Percentiles rank a stretch among this genome's conserved stretches.
These are phyloP conservation scores for Drosophila parthenogenetica DNA, from an alignment of 2,888 invertebrate genomes.

Conservation along the genomic window DNA sequence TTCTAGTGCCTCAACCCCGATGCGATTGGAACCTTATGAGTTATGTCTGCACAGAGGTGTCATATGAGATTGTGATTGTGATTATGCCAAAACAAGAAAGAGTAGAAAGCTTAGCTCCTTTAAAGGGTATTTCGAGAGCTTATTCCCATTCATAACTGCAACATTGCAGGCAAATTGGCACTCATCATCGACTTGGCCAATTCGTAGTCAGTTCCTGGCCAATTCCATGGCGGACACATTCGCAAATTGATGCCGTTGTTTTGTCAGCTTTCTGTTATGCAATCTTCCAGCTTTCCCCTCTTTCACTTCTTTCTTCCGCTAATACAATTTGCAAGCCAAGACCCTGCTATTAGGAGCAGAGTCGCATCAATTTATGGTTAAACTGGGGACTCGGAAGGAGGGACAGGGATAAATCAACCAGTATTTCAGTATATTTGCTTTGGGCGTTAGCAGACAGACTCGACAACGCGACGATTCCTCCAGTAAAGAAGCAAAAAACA, in stretches of 20 bases:
- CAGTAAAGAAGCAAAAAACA: neutral
- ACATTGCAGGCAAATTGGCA: constrained; percentile 60
- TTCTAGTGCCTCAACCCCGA: constrained; percentile 31
- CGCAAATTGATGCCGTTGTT: constrained; percentile 45
- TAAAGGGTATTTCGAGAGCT: constrained; percentile 30
- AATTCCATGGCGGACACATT: constrained; percentile 52
- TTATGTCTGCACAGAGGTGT: constrained; percentile 58
- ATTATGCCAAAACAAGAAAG: constrained; percentile 30
- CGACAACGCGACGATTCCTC: constrained; percentile 51
- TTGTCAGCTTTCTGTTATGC: constrained; percentile 53
- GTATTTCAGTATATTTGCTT: constrained; percentile 69
- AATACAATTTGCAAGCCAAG: constrained; percentile 50
- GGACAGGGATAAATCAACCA: constrained; percentile 43
- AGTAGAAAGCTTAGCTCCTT: constrained; percentile 62
- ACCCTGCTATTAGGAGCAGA: constrained; percentile 61
- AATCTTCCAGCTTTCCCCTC: constrained; percentile 43
- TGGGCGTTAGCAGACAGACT: constrained; percentile 61
- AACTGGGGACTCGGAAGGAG: constrained; percentile 27
- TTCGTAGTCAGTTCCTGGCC: constrained; percentile 19
- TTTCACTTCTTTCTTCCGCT: constrained; percentile 31
- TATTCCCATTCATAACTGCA: constrained; percentile 29
- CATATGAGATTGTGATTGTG: constrained; percentile 41
- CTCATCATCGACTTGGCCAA: constrained; percentile 23
- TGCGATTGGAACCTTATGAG: constrained; percentile 50
- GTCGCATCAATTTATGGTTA: constrained; percentile 55